phyloP scores from a whole-genome alignment of 2,113 vertebrate species.

The Acrocephalus kingi region DNA sequence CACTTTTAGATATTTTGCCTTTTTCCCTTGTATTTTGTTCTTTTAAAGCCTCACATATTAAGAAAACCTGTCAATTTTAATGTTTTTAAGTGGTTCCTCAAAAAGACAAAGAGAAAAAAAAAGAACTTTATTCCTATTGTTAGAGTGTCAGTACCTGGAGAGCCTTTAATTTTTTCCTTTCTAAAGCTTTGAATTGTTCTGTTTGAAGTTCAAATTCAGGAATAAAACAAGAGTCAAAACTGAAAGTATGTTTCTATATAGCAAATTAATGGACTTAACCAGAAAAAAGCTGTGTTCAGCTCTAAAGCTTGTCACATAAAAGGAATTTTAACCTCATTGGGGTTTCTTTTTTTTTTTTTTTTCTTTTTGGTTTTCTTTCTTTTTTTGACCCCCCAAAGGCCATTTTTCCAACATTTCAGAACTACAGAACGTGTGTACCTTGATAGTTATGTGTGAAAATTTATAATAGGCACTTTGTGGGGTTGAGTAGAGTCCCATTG shows the following conservation, averaged over 20 bases:
- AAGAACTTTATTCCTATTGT: neutral
- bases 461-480: neutral
- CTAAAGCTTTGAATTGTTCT: constrained; percentile 27
- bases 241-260: neutral
- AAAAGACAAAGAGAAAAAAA: neutral
- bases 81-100: constrained; percentile 1
- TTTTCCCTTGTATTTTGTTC: neutral
- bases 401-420: neutral
- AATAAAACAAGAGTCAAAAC: constrained; percentile 38
- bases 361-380: neutral
- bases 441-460: neutral
- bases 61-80: constrained; percentile 7
- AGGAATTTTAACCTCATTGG: neutral
- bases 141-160: constrained; percentile 42
- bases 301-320: constrained; percentile 15
- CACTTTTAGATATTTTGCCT: neutral
- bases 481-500: neutral
- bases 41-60: constrained; percentile 5
- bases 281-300: constrained; percentile 7
- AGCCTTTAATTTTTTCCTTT: constrained; percentile 38
- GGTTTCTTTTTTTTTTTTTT: neutral
- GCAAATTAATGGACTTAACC: constrained; percentile 15
- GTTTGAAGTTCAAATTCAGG: constrained; percentile 37
- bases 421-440: neutral
- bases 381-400: neutral